Evolutionary conservation across 2,797 vertebrate species (phyloP).

Genomic region (Glossophaga mutica): DNA sequence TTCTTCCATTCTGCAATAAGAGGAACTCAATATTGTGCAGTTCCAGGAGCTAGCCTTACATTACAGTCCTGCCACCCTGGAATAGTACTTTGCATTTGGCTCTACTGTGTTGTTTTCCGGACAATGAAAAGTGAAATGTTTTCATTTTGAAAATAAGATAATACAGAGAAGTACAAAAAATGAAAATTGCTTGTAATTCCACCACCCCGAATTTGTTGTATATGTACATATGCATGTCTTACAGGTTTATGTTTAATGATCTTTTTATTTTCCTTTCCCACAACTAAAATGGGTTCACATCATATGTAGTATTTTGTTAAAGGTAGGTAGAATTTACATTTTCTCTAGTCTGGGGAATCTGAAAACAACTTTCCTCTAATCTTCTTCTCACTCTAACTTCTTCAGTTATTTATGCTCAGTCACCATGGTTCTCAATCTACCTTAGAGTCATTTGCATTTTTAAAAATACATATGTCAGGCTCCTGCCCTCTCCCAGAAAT

Average conservation of each 20-base stretch:
- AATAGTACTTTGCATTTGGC: neutral
- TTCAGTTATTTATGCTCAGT: neutral
- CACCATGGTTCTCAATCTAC: neutral
- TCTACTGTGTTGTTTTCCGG: slow-evolving; percentile 10
- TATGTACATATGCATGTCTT: neutral
- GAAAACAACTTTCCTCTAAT: neutral
- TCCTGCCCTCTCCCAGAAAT: neutral
- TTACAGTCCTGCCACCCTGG: neutral
- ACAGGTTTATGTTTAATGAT: neutral
- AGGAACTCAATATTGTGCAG: neutral
- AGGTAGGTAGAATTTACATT: neutral
- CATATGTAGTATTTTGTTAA: neutral
- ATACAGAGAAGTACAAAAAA: neutral
- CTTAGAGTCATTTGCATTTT: neutral
- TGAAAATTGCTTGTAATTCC: neutral
- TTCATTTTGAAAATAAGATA: neutral
- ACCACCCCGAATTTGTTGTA: neutral
- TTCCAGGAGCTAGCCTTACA: neutral
- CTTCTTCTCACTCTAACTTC: neutral
- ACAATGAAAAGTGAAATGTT: slow-evolving; percentile 28
- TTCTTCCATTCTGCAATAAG: neutral
- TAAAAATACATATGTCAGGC: neutral
- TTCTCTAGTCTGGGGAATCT: neutral
- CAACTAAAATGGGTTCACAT: neutral
- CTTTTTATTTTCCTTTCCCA: neutral